Evolutionary conservation across 2,888 invertebrate species (phyloP).

Genomic region (Magallana nippona): DNA sequence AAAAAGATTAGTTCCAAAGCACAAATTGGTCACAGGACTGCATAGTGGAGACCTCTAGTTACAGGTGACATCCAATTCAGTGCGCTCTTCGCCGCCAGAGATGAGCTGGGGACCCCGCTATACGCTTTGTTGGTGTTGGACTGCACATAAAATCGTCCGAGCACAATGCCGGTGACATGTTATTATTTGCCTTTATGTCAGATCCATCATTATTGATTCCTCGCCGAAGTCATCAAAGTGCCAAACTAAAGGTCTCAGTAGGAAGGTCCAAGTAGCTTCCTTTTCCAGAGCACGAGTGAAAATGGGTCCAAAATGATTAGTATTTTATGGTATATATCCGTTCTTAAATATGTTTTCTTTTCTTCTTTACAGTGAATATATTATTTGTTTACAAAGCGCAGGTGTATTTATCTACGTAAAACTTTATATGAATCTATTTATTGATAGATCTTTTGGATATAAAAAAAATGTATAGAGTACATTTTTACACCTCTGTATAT

Average conservation of each 20-base stretch:
- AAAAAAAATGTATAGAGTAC: too few relatives aligned
- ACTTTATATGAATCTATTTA: not conserved
- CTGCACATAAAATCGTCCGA: slow-evolving; percentile 23
- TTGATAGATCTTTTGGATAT: too few relatives aligned
- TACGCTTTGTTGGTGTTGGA: slow-evolving; percentile 5
- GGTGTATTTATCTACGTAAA: not conserved
- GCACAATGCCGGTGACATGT: slow-evolving; percentile 4
- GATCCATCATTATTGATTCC: slow-evolving; percentile 24
- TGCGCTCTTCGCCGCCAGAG: not conserved
- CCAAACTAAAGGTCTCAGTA: not conserved
- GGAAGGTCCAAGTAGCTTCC: not conserved
- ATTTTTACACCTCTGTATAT: too few relatives aligned
- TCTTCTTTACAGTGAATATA: not conserved
- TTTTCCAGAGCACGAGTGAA: not conserved
- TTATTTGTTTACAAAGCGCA: not conserved
- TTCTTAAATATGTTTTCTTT: not conserved
- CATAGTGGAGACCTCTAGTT: not conserved
- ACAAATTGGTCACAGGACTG: slow-evolving; percentile 15
- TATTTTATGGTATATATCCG: not conserved
- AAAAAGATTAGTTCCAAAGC: slow-evolving; percentile 27
- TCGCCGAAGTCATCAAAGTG: slow-evolving; percentile 29
- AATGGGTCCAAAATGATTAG: slow-evolving; percentile 1
- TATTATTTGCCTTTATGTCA: slow-evolving; percentile 28
- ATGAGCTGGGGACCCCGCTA: not conserved
- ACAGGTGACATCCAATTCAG: not conserved